A percentile compares a stretch with the other conserved stretches of the same genome.
These are phyloP conservation scores for Tanypteryx hageni DNA, from an alignment of 2,888 invertebrate species.

Conservation along the genomic window DNA sequence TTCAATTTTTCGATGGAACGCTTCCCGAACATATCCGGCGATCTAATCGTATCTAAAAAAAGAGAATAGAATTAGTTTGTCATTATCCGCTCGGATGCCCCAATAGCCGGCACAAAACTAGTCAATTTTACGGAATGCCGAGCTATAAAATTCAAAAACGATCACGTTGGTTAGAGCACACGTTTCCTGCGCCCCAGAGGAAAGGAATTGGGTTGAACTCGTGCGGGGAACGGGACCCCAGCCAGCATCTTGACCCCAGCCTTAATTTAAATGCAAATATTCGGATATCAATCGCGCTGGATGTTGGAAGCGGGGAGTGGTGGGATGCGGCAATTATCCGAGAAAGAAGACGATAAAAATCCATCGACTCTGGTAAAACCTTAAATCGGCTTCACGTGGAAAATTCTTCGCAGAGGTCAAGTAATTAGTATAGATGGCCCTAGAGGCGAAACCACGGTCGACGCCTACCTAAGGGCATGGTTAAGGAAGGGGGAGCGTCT, in stretches of 20 bases:
- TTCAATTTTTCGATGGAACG: background rate
- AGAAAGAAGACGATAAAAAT: conserved; percentile 21
- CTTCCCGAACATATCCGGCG: background rate
- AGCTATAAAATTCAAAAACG: conserved; percentile 10
- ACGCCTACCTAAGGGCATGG: background rate
- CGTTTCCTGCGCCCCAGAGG: conserved; percentile 13
- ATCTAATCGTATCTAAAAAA: background rate
- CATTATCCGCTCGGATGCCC: background rate
- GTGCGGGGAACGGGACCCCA: conserved; percentile 8
- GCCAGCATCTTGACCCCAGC: conserved; percentile 36
- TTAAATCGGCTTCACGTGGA: conserved; percentile 19
- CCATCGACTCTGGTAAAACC: background rate
- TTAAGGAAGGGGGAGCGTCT: background rate
- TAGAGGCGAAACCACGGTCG: background rate
- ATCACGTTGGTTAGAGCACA: background rate
- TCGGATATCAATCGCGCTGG: conserved; percentile 31
- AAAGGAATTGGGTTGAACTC: conserved; percentile 39
- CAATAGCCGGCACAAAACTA: background rate
- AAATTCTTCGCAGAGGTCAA: conserved; percentile 35
- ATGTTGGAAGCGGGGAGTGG: background rate
- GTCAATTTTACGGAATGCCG: conserved; percentile 25
- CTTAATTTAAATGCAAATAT: conserved; percentile 48
- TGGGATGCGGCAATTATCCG: conserved; percentile 30
- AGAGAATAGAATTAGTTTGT: background rate
- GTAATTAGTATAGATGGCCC: background rate